Evolutionary conservation across 1,140 invertebrate species (phyloP).

Genomic region (Caenorhabditis brenneri): DNA sequence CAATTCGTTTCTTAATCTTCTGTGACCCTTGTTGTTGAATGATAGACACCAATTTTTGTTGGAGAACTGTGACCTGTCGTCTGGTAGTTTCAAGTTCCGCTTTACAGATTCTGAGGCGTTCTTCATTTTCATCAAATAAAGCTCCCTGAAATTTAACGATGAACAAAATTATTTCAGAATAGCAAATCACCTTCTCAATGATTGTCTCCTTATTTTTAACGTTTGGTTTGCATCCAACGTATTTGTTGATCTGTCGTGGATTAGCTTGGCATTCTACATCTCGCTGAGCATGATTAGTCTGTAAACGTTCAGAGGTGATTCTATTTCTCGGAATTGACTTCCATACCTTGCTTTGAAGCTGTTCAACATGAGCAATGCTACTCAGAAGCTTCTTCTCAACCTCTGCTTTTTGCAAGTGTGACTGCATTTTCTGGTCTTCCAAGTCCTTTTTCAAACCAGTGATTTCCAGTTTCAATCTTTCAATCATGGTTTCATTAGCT

Average conservation of each 20-base stretch:
- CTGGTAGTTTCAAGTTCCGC: constrained; percentile 54
- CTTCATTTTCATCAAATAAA: constrained; percentile 61
- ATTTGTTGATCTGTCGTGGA: constrained; percentile 64
- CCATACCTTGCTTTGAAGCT: constrained; percentile 58
- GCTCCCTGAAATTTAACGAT: constrained; percentile 54
- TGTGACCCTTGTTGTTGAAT: constrained; percentile 46
- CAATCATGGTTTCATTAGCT: constrained; percentile 23
- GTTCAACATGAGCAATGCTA: constrained; percentile 63
- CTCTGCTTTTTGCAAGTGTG: constrained; percentile 59
- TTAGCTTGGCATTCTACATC: constrained; percentile 65
- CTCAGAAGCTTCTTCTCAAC: constrained; percentile 60
- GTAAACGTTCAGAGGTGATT: not conserved
- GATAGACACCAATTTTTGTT: constrained; percentile 57
- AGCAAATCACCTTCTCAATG: constrained; percentile 50
- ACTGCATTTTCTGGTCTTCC: constrained; percentile 56
- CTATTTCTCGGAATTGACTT: not conserved
- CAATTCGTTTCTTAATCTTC: constrained; percentile 18
- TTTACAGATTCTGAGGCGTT: constrained; percentile 54
- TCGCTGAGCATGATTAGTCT: constrained; percentile 56
- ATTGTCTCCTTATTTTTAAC: constrained; percentile 57
- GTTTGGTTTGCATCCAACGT: constrained; percentile 67
- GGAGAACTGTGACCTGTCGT: constrained; percentile 57
- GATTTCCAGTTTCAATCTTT: constrained; percentile 21
- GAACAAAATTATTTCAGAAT: not conserved
- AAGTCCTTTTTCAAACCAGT: constrained; percentile 36